Base-by-base conservation (phyloP, 2,113 vertebrate species). In the Ascaphus truei region DNA sequence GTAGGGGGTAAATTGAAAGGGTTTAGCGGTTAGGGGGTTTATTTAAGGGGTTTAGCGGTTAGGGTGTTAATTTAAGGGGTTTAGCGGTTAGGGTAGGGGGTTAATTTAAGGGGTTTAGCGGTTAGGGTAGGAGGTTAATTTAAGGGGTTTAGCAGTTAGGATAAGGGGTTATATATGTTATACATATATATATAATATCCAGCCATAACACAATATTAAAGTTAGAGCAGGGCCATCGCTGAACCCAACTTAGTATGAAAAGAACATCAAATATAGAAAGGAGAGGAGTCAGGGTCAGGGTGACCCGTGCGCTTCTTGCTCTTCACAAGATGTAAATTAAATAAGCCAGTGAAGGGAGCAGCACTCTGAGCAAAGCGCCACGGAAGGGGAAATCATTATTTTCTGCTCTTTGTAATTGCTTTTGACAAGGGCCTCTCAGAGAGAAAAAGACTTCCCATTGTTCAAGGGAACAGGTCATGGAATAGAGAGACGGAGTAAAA, bases 241-340 rank as follows among this genome's bases (percentile, higher is more conserved):
- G 31, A 11, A 34, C 31, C 5, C 5, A 34, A 34, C 11, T 34
- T 7, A 34, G 31, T 11, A 7, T 7, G 1, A 58, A 58, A 58
- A 22, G n/a, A 27, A 31, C 16, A 43, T 12, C 25, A 66, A 52
- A 55, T 55, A 30, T 26, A 53, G 10, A 9, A 36, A 55, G 34
- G n/a, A 52, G 23, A 48, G 34, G 41, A n/a, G 37, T 27, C 33
- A 53, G 37, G 39, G 62, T 66, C 62, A 66, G 25, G 18, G 50
- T 66, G 62, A 66, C 62, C 62, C 50, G 23, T n/a, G n/a, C n/a
- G 62, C 36, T 12, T 30, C 39, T 10, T 51, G 29, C 50, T 15
- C 5, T 55, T 66, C 62, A 65, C 48, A 55, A 23, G 43, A 20
- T 31, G 50, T 36, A 66, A 66, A 55, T 66, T 52, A 55, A 66